A percentile compares a stretch with the other conserved stretches of the same genome.
These are phyloP conservation scores for Lycocerus yunnanus DNA, from an alignment of 2,888 invertebrate species.

Conservation along the genomic window DNA sequence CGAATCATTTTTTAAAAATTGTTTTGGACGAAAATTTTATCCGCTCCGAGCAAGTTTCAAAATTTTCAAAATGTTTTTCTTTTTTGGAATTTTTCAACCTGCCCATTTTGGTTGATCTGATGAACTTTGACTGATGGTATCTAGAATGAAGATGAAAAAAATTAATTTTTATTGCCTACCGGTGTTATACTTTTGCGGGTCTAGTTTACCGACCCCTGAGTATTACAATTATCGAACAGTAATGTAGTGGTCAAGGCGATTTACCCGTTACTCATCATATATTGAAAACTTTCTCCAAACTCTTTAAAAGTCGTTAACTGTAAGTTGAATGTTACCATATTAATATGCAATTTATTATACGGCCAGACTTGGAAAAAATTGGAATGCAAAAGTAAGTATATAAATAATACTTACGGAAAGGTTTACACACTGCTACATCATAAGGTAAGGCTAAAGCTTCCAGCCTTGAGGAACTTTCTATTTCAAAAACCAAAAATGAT, in stretches of 20 bases:
- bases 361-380: background rate
- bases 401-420: too few relatives aligned
- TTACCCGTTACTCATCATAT: slow-evolving; percentile 29
- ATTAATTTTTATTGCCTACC: background rate
- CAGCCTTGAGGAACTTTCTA: background rate
- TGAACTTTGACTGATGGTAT: background rate
- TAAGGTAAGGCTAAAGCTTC: background rate
- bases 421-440: background rate
- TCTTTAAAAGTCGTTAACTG: slow-evolving; percentile 11
- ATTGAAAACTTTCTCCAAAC: slow-evolving; percentile 34
- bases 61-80: too few relatives aligned
- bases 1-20: background rate
- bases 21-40: background rate
- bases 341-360: background rate
- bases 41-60: background rate
- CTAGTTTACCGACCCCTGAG: background rate
- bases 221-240: slow-evolving; percentile 2
- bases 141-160: background rate
- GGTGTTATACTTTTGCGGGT: background rate
- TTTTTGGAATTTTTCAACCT: background rate
- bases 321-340: background rate
- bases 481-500: background rate
- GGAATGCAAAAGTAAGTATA: too few relatives aligned
- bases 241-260: slow-evolving; percentile 17
- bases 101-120: background rate